Evolutionary conservation across 2,113 vertebrate species (phyloP).

Genomic region (Oncorhynchus nerka): DNA sequence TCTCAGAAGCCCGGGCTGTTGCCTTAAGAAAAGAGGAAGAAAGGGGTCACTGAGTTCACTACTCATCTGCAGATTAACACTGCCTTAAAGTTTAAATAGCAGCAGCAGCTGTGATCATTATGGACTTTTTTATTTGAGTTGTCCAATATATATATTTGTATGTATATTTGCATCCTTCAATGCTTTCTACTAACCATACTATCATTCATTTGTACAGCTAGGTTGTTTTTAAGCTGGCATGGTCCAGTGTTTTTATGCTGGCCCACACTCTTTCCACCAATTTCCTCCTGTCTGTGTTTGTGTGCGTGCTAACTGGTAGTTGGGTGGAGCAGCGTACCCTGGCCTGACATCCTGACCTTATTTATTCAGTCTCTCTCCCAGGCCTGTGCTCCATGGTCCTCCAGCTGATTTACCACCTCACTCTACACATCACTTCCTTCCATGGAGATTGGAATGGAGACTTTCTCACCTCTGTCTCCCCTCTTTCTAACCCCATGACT

Average conservation of each 20-base stretch:
- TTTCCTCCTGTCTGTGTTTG: not conserved
- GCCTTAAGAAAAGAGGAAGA: not conserved
- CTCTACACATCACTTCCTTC: slow-evolving; percentile 25
- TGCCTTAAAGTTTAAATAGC: not conserved
- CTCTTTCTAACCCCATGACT: not conserved
- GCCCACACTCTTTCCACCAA: not conserved
- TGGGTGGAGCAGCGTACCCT: not conserved
- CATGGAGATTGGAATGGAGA: not conserved
- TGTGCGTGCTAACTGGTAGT: slow-evolving; percentile 2
- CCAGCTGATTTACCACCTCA: not conserved
- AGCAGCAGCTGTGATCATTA: not conserved
- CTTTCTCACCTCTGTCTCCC: not conserved
- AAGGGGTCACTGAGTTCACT: not conserved
- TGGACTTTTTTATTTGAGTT: not conserved
- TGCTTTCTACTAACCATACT: not conserved
- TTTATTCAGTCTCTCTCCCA: slow-evolving; percentile 13
- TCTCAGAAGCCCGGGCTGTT: not conserved
- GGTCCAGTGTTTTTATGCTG: not conserved
- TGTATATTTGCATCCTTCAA: not conserved
- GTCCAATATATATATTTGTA: too few relatives aligned
- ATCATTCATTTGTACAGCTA: not conserved
- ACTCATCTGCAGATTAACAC: not conserved
- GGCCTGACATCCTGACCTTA: slow-evolving; percentile 28
- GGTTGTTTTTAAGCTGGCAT: not conserved
- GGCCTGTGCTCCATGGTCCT: not conserved